phyloP scores from a whole-genome alignment of 2,888 invertebrate genomes.

The Lithophane socia region DNA sequence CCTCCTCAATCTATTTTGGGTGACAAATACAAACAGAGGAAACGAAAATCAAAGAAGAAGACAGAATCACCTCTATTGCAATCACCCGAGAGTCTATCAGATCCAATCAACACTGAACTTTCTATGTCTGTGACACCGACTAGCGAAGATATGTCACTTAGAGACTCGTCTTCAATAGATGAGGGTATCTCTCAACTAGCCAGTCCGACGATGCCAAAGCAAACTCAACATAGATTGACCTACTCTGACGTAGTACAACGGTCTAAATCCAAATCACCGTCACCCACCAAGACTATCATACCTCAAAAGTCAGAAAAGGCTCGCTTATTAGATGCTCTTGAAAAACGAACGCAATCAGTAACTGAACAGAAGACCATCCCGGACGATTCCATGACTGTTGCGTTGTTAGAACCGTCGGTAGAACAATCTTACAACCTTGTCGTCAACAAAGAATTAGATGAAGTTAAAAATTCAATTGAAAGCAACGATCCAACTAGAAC shows the following conservation, averaged over 20 bases:
- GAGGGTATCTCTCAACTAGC: constrained; percentile 87
- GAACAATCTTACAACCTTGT: constrained; percentile 87
- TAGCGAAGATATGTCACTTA: constrained; percentile 84
- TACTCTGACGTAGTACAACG: constrained; percentile 88
- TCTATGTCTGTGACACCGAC: constrained; percentile 86
- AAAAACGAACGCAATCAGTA: constrained; percentile 83
- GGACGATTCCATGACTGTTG: constrained; percentile 81
- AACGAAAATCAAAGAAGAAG: constrained; percentile 84
- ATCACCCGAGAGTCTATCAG: constrained; percentile 88
- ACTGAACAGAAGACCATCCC: constrained; percentile 73
- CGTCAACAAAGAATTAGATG: constrained; percentile 91
- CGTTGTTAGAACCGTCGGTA: constrained; percentile 83
- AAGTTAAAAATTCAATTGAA: constrained; percentile 91
- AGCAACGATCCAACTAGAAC: constrained; percentile 90
- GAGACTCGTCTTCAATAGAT: constrained; percentile 85
- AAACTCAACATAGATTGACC: constrained; percentile 77
- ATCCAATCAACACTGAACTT: constrained; percentile 88
- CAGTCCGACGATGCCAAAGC: constrained; percentile 75
- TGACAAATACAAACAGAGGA: constrained; percentile 84
- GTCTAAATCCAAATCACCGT: constrained; percentile 88
- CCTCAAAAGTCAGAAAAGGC: constrained; percentile 80
- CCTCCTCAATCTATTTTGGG: constrained; percentile 76
- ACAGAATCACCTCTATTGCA: constrained; percentile 79
- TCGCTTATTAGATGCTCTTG: constrained; percentile 80
- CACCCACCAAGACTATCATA: constrained; percentile 81